These are phyloP conservation scores for Crax fasciolata DNA, from an alignment of 2,797 vertebrate species.

Conservation along the genomic window DNA sequence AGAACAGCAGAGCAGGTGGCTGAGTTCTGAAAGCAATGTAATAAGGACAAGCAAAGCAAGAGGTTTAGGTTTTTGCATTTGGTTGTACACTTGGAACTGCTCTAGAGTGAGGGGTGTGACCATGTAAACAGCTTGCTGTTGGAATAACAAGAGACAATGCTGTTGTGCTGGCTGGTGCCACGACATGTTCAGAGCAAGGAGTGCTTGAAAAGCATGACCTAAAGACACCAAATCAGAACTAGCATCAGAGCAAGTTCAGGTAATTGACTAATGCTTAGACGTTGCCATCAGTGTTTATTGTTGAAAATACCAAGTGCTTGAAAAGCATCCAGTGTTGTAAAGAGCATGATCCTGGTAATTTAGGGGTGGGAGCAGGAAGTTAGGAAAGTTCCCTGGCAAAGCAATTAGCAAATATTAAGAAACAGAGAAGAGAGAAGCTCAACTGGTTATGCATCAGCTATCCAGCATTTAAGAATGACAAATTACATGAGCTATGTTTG, in stretches of 20 bases:
- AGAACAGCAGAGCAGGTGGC: not conserved
- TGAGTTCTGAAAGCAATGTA: not conserved
- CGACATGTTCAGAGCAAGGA: not conserved
- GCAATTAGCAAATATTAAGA: not conserved
- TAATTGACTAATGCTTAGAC: not conserved
- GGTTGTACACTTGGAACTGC: not conserved
- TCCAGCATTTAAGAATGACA: not conserved
- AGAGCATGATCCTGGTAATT: not conserved
- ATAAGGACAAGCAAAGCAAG: not conserved
- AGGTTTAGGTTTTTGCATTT: not conserved
- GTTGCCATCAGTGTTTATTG: not conserved
- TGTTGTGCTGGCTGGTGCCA: not conserved
- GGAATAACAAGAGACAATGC: not conserved
- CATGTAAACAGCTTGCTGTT: rapidly evolving
- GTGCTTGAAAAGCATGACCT: not conserved
- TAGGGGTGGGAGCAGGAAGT: not conserved
- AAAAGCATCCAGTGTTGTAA: not conserved
- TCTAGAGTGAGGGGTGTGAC: not conserved
- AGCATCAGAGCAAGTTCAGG: not conserved
- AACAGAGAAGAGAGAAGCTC: not conserved
- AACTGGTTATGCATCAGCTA: not conserved
- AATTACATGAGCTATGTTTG: conserved; percentile 9
- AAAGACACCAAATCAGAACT: not conserved
- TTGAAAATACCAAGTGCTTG: conserved; percentile 7
- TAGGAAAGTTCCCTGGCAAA: conserved; percentile 17